phyloP scores from a whole-genome alignment of 2,113 vertebrate species.

The Verasper variegatus region DNA sequence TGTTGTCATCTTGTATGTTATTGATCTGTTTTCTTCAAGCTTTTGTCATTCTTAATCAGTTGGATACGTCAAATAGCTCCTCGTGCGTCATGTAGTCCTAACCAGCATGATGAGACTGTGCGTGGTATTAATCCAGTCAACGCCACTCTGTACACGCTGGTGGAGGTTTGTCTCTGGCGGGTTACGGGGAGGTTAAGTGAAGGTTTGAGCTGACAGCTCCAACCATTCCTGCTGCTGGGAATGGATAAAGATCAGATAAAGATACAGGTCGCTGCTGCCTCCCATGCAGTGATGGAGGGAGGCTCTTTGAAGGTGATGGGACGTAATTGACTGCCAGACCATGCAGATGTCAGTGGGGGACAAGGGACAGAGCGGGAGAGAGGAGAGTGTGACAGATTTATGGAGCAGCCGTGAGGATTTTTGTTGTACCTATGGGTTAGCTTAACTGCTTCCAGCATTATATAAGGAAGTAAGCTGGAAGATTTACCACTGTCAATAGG shows the following conservation, averaged over 20 bases:
- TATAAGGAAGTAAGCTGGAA: not conserved
- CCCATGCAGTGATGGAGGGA: constrained; percentile 30
- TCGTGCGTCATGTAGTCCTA: not conserved
- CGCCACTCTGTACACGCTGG: not conserved
- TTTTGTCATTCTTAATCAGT: not conserved
- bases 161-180: constrained; percentile 12
- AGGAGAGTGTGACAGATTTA: constrained; percentile 55
- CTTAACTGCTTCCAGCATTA: not conserved
- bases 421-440: constrained; percentile 1
- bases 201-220: constrained; percentile 61
- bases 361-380: constrained; percentile 10
- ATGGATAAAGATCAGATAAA: constrained; percentile 68
- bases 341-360: constrained; percentile 54
- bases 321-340: constrained; percentile 69
- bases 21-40: not conserved
- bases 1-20: constrained; percentile 18
- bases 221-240: constrained; percentile 34
- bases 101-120: not conserved
- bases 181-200: constrained; percentile 49
- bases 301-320: constrained; percentile 58
- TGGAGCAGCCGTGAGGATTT: constrained; percentile 30
- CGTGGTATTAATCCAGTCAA: constrained; percentile 5
- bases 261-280: constrained; percentile 49
- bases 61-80: not conserved
- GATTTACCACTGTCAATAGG: constrained; percentile 32